A percentile compares a stretch with the other conserved stretches of the same genome.
phyloP scores from a whole-genome alignment of 2,888 invertebrate genomes.

The Globia sparganii region DNA sequence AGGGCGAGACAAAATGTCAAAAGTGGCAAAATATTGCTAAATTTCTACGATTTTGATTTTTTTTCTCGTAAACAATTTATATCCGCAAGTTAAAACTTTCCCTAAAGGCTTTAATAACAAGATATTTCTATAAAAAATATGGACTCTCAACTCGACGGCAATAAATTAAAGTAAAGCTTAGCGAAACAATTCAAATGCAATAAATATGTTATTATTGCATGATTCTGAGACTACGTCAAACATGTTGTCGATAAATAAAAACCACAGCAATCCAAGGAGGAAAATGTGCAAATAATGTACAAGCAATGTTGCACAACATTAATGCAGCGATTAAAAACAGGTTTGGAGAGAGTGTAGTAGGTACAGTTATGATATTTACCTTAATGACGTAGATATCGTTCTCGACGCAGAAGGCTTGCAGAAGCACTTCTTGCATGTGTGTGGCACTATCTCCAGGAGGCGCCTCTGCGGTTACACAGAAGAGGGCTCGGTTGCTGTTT shows the following conservation, averaged over 20 bases:
- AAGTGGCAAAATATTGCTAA: too few species aligned
- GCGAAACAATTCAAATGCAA: not conserved
- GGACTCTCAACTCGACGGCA: too few species aligned
- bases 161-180: too few species aligned
- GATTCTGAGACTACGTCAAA: conserved; percentile 11
- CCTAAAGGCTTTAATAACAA: too few species aligned
- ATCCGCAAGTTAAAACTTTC: too few species aligned
- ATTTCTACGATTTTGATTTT: too few species aligned
- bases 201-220: conserved; percentile 1
- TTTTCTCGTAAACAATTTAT: too few species aligned
- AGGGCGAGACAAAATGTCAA: too few species aligned
- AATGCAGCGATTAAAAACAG: conserved; percentile 8
- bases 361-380: conserved; percentile 81
- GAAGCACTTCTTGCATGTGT: conserved; percentile 94
- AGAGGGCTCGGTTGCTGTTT: conserved; percentile 91
- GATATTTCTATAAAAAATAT: too few species aligned
- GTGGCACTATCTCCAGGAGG: conserved; percentile 93
- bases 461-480: conserved; percentile 93
- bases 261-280: conserved; percentile 33
- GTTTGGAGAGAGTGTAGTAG: conserved; percentile 39
- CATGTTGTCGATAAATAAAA: not conserved
- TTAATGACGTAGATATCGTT: conserved; percentile 94
- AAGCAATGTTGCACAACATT: conserved; percentile 51
- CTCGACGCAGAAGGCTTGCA: conserved; percentile 95
- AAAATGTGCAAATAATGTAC: conserved; percentile 45